phyloP scores from a whole-genome alignment of 1,140 invertebrate species.

The Parapsyche elsis region DNA sequence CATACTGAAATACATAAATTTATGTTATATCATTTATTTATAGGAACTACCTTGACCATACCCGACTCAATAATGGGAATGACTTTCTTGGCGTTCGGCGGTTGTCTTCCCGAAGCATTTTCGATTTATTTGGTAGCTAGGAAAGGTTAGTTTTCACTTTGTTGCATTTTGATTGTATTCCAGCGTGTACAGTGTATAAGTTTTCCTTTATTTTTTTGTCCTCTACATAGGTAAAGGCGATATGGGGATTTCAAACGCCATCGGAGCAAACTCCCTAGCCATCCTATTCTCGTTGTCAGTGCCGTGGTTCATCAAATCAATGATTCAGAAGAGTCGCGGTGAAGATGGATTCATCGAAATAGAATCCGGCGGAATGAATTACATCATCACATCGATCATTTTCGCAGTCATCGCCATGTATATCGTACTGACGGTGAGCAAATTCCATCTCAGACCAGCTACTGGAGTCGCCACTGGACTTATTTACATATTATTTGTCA shows the following conservation, averaged over 20 bases:
- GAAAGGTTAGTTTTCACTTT: constrained; percentile 70
- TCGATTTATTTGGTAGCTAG: constrained; percentile 84
- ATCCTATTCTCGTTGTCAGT: constrained; percentile 87
- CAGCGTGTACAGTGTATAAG: no score
- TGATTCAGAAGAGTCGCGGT: constrained; percentile 68
- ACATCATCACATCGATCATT: constrained; percentile 73
- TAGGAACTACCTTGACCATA: constrained; percentile 80
- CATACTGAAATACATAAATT: no score
- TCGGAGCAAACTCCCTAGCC: constrained; percentile 87
- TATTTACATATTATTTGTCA: constrained; percentile 73
- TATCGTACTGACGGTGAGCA: constrained; percentile 67
- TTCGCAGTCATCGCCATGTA: constrained; percentile 71
- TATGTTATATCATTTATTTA: constrained; percentile 56
- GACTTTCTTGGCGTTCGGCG: constrained; percentile 87
- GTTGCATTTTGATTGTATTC: no score
- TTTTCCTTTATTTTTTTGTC: no score
- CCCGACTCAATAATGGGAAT: constrained; percentile 91
- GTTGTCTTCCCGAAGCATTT: constrained; percentile 89
- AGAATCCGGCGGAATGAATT: constrained; percentile 72
- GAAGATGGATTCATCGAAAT: constrained; percentile 64
- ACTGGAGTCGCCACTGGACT: constrained; percentile 70
- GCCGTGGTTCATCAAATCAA: constrained; percentile 84
- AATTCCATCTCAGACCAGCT: constrained; percentile 70
- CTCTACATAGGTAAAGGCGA: constrained; percentile 86
- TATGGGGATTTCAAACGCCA: constrained; percentile 86